These are phyloP conservation scores for Scylla paramamosain DNA, from an alignment of 1,140 invertebrate species.

Conservation along the genomic window DNA sequence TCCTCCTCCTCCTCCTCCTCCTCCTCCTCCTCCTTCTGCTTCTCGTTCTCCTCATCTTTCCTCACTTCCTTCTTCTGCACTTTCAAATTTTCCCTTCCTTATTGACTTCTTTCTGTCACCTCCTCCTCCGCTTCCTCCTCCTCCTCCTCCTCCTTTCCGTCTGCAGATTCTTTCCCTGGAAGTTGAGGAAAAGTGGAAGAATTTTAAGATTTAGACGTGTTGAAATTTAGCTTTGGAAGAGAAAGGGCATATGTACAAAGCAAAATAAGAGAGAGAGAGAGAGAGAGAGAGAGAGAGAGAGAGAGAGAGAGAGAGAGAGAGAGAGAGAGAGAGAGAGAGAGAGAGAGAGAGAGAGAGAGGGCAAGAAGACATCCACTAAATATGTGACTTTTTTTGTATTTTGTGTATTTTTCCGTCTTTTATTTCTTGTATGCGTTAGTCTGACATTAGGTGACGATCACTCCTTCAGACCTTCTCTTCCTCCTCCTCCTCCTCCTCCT, in stretches of 20 bases:
- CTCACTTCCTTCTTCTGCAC: not conserved
- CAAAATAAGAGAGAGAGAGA: not conserved
- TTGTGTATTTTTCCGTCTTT: not conserved
- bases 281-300: constrained; percentile 20
- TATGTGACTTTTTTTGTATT: not conserved
- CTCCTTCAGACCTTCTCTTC: not conserved
- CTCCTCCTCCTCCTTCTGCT: no score
- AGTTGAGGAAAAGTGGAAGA: not conserved
- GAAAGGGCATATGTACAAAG: not conserved
- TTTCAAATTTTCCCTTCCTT: not conserved
- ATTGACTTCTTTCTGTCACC: not conserved
- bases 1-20: no score
- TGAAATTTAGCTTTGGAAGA: not conserved
- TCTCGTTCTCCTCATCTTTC: no score
- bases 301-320: constrained; percentile 18
- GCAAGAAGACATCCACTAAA: no score
- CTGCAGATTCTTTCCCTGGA: not conserved
- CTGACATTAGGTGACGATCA: not conserved
- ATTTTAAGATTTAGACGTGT: not conserved
- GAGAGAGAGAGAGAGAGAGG: not conserved
- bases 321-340: not conserved
- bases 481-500: no score
- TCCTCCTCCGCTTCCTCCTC: not conserved
- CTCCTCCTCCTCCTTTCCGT: constrained; percentile 7
- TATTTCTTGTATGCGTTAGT: no score